Evolutionary conservation across 2,113 vertebrate species (phyloP), one percentile per base, ranked within the genome.

Genomic region (Acanthochromis polyacanthus): DNA sequence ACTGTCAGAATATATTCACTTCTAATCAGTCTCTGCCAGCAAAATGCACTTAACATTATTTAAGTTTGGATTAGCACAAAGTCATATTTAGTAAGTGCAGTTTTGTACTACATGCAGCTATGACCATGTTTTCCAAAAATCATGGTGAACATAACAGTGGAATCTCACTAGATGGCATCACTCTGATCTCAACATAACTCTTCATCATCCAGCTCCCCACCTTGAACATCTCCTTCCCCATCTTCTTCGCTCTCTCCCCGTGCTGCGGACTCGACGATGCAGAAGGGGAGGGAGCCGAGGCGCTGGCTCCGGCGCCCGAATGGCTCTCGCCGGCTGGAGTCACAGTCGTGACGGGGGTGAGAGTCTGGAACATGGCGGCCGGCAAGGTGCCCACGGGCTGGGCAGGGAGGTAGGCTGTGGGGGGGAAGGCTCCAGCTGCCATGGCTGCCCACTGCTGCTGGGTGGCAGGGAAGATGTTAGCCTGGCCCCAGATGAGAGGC

Each of bases 371-470:
- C 97, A 99, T 97, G 93, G 97, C 96, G 86, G 98, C 96, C 84
- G 97, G 97, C 95, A 99, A 95, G 84, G 97, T 96, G 93, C 97
- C 96, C 94, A 98, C 96, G 89, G 97, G 96, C 93, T 98, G 98
- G 94, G 96, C 95, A 86, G 98, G 96, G 96, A 99, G 96, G 95
- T 99, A 99, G 96, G 97, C 97, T 93, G 97, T 92, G 8, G 97
- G 97, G 61, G 97, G 93, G 91, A 98, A 99, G 91, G 97, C 97
- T 93, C 96, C 97, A 16, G 93, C 94, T 71, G 97, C 96, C 95
- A 98, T 96, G 64, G 98, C 90, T 9, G 97, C 97, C 98, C 98
- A 99, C 89, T 98, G 96, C 90, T 98, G 97, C 95, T 99, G 98
- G 71, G 96, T 92, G 89, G 97, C 95, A 70, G 98, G 96, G 81